Percentiles rank a stretch among this genome's conserved stretches.
phyloP scores from a whole-genome alignment of 1,140 invertebrate genomes.

The Trissolcus basalis region DNA sequence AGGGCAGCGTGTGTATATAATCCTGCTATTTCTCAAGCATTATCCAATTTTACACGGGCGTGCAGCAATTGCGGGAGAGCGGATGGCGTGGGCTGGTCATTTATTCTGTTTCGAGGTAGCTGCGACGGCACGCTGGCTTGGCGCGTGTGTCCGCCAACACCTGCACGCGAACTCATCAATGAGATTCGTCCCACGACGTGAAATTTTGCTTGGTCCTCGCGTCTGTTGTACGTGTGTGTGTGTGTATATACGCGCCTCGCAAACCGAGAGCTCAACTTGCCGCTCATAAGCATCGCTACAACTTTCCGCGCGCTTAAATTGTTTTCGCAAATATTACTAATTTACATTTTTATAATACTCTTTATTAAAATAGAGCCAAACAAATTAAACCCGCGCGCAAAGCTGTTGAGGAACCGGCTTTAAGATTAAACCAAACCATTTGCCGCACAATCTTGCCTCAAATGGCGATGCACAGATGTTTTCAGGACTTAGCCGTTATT shows the following conservation, averaged over 20 bases:
- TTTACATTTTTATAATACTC: constrained; percentile 36
- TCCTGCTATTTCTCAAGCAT: constrained; percentile 43
- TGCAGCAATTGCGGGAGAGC: constrained; percentile 49
- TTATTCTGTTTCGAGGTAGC: constrained; percentile 40
- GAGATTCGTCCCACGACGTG: constrained; percentile 14
- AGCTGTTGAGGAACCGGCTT: background rate
- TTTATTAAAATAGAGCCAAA: constrained; percentile 26
- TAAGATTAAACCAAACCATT: constrained; percentile 6
- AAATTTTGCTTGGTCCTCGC: constrained; percentile 3
- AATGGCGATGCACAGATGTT: constrained; percentile 3
- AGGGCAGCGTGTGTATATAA: constrained; percentile 16
- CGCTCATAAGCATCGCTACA: background rate
- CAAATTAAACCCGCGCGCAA: constrained; percentile 30
- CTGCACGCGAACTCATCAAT: constrained; percentile 33
- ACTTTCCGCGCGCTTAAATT: constrained; percentile 16
- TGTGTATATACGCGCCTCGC: background rate
- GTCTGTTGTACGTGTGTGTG: no score
- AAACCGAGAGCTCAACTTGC: constrained; percentile 1
- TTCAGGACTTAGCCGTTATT: background rate
- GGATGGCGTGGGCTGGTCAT: constrained; percentile 48
- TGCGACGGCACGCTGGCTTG: constrained; percentile 7
- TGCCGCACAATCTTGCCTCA: constrained; percentile 24
- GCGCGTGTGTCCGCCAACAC: constrained; percentile 37
- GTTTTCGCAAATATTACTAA: constrained; percentile 30
- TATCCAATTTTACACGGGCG: constrained; percentile 53